Evolutionary conservation across 2,113 vertebrate species (phyloP), one percentile per base, ranked within the genome.

Genomic region (Hemiscyllium ocellatum): DNA sequence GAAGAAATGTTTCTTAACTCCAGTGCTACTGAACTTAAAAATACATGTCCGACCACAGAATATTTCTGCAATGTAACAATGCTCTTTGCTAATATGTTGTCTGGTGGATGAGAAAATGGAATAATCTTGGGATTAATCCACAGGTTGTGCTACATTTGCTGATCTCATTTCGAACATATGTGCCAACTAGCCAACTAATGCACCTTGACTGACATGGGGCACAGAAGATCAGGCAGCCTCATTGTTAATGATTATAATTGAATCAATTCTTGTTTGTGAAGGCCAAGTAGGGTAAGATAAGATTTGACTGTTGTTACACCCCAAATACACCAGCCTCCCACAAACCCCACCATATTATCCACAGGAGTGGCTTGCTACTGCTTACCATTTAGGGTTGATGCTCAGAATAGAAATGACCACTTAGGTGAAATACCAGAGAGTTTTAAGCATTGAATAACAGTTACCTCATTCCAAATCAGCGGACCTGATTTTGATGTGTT

Each of bases 1-100:
- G 93, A 22, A 94, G 66, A 12, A 70, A 70, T 42, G 26, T 94
- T 94, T 94, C 19, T 94, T 94, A 94, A 94, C 93, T 42, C 93
- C 47, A 47, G 15, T 26, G 26, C 42, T 50, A 33, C 94, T 95
- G 94, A 33, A 95, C 65, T 33, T 26, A 70, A 95, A 72, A 26
- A 17, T 56, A 61, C 61, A 90, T 0, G 65, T 65, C 19, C 61
- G 2, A 37, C 61, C 5, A 66, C 2, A 7, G 80, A 42, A 42
- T 83, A 93, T 19, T 26, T 26, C 86, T 4, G 1, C 3, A 83
- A 61, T 22, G 15, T 91, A 66, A 15, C 66, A 61, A 61, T 61
- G 7, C 56, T 7, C 56, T 61, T 26, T 56, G 86, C 50, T 61
- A 89, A 56, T 56, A 12, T 56, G 10, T 26, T 29, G 7, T 56